Evolutionary conservation across 2,797 vertebrate species (phyloP), one percentile per base, ranked within the genome.

Genomic region (Saguinus oedipus): DNA sequence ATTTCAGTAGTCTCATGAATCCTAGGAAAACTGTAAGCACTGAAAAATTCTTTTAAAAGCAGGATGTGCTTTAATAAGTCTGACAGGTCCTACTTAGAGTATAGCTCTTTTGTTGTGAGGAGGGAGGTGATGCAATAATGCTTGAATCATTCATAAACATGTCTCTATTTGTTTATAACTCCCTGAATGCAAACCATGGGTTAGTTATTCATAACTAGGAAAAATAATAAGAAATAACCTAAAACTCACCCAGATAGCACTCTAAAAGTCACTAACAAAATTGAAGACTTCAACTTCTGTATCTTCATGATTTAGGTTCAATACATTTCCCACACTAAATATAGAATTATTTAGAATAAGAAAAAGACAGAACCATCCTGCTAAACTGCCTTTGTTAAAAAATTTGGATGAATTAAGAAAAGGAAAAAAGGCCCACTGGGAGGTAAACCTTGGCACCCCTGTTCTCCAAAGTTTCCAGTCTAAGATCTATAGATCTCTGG

Each of bases 211-310:
- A 20, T 33, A 55, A 90, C 24, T 36, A 89, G 46, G 24, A 46
- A 78, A 96, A 92, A 78, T 55, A 68, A 72, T 53, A 8, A 87
- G 30, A 82, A 82, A 55, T 46, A 61, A 55, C 14, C 30, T 33
- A 59, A 72, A 44, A 72, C 6, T 57, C 17, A n/a, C 39, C 30
- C 36, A 33, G 30, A 27, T 15, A n/a, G n/a, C 57, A 64, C 24
- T 13, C 13, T 5, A 4, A n/a, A 88, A 44, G 30, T 83, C 42
- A 53, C 20, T 83, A 81, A 57, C 19, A 85, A 87, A 55, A 76
- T 9, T 12, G 44, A 84, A 84, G 26, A 2, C 27, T 82, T 39
- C 30, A 55, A 27, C 19, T 50, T 94, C 72, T 42, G 39, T n/a
- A 44, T 92, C 24, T 84, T 53, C 0, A 1, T 59, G 53, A 82